Evolutionary conservation across 2,888 invertebrate genomes (phyloP).

Genomic region (Nomada fabriciana): DNA sequence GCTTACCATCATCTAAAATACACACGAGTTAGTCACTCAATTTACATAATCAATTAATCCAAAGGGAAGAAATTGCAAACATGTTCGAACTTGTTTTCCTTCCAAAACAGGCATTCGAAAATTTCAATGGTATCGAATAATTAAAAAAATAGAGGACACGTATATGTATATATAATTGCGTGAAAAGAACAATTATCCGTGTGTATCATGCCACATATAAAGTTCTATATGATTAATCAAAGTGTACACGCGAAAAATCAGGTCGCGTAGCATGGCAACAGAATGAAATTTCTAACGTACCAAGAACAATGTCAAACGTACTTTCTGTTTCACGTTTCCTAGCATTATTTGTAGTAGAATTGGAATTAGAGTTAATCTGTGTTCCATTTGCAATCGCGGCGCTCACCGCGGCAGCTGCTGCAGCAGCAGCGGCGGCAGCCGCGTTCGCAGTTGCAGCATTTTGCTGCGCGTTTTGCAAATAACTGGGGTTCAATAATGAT

Average conservation of each 20-base stretch:
- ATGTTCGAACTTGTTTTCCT: neutral
- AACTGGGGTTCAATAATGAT: constrained; percentile 82
- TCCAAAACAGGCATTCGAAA: neutral
- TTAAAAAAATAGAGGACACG: neutral
- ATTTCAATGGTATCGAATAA: neutral
- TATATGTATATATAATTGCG: neutral
- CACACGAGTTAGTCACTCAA: neutral
- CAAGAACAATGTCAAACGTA: constrained; percentile 51
- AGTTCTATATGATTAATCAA: neutral
- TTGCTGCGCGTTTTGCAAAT: constrained; percentile 81
- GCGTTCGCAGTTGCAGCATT: constrained; percentile 82
- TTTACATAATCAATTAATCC: neutral
- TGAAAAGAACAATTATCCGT: neutral
- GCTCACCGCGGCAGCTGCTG: constrained; percentile 86
- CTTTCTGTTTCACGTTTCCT: constrained; percentile 82
- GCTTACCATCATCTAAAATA: constrained; percentile 51
- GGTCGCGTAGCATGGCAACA: constrained; percentile 13
- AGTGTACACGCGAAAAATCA: constrained; percentile 18
- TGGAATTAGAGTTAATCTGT: constrained; percentile 78
- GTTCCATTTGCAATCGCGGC: constrained; percentile 85
- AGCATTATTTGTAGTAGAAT: constrained; percentile 61
- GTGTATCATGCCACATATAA: neutral
- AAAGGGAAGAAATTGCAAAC: neutral
- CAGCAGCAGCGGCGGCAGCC: constrained; percentile 86
- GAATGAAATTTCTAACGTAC: neutral